Evolutionary conservation across 2,797 vertebrate species (phyloP), one percentile per base, ranked within the genome.

Genomic region (Schizopygopsis pylzovi): DNA sequence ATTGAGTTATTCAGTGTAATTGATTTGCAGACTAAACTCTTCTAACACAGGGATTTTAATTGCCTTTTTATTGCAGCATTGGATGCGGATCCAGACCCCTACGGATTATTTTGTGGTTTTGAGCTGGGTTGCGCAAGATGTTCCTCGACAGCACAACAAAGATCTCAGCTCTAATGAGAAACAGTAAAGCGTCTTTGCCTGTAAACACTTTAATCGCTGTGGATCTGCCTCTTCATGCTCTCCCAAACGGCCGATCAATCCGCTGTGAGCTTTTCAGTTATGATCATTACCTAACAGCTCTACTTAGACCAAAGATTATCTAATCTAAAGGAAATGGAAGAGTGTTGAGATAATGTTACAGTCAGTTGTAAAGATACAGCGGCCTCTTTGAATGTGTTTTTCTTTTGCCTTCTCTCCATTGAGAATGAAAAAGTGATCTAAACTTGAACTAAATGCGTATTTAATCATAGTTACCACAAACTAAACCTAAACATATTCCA

Each of bases 301-400:
- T 54, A 43, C 39, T 47, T 43, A 56, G 37, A 37, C 49, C 22
- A 39, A 79, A 80, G 20, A 71, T 61, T 61, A 79, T 85, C 83
- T 85, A 61, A 80, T 79, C 83, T 79, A 10, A 47, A 85, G 77
- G 83, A 85, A 79, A 80, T 72, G 68, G 41, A 63, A 79, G 52
- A 47, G 65, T 3, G 7, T 18, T 72, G 39, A 70, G 63, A 85
- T 68, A 56, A 59, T 12, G 41, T 12, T 63, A 52, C 11, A 81
- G 72, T 15, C 73, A 39, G 77, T 25, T 49, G 52, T 72, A 79
- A 79, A 85, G 67, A 79, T 49, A 79, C 65, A 79, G 49, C 6
- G 5, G 37, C n/a, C 45, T 52, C 22, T 78, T 59, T 68, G 16
- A 20, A 25, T 67, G 25, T 1, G 20, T n/a, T 81, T 81, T 70